Evolutionary conservation across 2,797 vertebrate genomes (phyloP).

Genomic region (Tolypeutes matacus): DNA sequence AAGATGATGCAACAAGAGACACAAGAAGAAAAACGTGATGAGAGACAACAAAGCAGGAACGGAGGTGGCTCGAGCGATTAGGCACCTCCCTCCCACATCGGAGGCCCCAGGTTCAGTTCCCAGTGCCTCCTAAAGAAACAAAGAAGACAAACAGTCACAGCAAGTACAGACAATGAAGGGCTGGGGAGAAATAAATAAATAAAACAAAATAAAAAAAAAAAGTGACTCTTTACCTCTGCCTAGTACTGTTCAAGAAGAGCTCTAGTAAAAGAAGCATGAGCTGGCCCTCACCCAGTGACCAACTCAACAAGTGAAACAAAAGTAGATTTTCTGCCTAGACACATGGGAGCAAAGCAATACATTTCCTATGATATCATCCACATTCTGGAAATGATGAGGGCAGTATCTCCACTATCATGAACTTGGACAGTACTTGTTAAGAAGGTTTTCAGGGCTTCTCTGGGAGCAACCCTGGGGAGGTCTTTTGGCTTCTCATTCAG

Average conservation of each 20-base stretch:
- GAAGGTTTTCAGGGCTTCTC: slow-evolving; percentile 62
- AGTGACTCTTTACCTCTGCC: slow-evolving; percentile 12
- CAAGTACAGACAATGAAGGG: too few relatives aligned
- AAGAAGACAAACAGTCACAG: too few relatives aligned
- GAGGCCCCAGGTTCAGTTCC: too few relatives aligned
- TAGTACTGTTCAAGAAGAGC: slow-evolving; percentile 49
- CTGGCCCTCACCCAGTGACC: slow-evolving; percentile 11
- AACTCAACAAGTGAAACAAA: slow-evolving; percentile 14
- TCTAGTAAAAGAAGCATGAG: slow-evolving; percentile 44
- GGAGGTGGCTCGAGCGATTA: too few relatives aligned
- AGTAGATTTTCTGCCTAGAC: slow-evolving; percentile 33
- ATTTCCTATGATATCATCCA: slow-evolving; percentile 41
- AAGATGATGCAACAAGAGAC: too few relatives aligned
- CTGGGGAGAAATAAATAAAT: too few relatives aligned
- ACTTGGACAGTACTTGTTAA: slow-evolving; percentile 64
- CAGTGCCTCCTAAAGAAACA: too few relatives aligned
- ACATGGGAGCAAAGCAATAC: slow-evolving; percentile 57
- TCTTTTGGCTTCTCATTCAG: slow-evolving; percentile 65
- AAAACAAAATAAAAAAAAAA: too few relatives aligned
- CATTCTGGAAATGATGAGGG: slow-evolving; percentile 51
- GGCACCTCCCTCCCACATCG: too few relatives aligned
- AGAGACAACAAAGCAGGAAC: too few relatives aligned
- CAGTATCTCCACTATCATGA: slow-evolving; percentile 59
- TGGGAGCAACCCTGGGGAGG: slow-evolving; percentile 56
- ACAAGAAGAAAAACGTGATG: too few relatives aligned